phyloP scores from a whole-genome alignment of 2,113 vertebrate species.

The Bagarius yarrelli region DNA sequence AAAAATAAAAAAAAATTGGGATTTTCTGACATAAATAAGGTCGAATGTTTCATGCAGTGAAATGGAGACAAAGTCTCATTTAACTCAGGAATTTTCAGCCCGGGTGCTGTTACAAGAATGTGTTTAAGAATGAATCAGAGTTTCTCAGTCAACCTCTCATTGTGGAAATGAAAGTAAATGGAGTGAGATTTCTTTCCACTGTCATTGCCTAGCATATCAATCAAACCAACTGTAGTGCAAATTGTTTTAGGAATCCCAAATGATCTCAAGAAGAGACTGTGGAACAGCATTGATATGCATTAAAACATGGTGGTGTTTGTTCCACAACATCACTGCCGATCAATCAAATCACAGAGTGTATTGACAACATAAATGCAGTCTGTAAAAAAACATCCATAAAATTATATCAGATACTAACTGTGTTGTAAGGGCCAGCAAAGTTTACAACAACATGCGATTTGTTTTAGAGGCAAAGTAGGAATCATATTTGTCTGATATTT shows the following conservation, averaged over 20 bases:
- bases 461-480: background rate
- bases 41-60: conserved; percentile 2
- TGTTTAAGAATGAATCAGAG: conserved; percentile 47
- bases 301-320: background rate
- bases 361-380: background rate
- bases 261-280: conserved; percentile 16
- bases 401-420: background rate
- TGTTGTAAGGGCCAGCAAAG: background rate
- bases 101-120: conserved; percentile 32
- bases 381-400: background rate
- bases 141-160: conserved; percentile 33
- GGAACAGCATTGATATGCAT: conserved; percentile 29
- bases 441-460: background rate
- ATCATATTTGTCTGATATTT: too few species aligned
- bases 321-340: conserved; percentile 22
- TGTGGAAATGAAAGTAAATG: conserved; percentile 46
- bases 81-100: conserved; percentile 27
- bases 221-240: conserved; percentile 39
- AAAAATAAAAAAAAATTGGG: too few species aligned
- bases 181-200: conserved; percentile 42
- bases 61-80: background rate
- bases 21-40: background rate
- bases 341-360: background rate
- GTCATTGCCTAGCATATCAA: conserved; percentile 51
- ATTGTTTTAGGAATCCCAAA: conserved; percentile 40